A percentile compares a stretch with the other conserved stretches of the same genome.
phyloP scores from a whole-genome alignment of 2,797 vertebrate species.

The Eulemur coronatus region DNA sequence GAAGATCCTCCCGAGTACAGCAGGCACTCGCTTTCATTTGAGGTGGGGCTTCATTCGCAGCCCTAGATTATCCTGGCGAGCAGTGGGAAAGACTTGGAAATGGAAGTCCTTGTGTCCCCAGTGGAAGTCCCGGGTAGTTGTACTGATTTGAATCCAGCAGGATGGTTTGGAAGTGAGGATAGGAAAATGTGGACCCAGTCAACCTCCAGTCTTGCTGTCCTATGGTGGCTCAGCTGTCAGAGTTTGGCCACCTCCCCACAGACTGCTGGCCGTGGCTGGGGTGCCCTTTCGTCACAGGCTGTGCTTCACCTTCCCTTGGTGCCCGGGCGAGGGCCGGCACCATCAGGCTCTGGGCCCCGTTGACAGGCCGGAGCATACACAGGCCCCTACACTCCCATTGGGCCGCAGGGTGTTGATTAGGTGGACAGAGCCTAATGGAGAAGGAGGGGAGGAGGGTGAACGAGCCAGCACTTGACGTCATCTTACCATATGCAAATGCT shows the following conservation, averaged over 20 bases:
- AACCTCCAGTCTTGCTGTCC: neutral
- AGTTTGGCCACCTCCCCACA: neutral
- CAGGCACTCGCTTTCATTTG: neutral
- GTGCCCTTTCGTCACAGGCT: accelerated
- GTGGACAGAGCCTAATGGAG: neutral
- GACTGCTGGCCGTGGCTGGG: neutral
- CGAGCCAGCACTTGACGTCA: accelerated
- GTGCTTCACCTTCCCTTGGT: neutral
- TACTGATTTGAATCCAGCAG: neutral
- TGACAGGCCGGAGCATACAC: neutral
- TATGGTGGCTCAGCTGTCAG: neutral
- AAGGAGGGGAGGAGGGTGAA: neutral
- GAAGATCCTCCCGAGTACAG: no score
- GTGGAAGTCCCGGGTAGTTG: neutral
- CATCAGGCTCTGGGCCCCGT: neutral
- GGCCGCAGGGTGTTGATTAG: neutral
- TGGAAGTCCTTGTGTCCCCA: neutral
- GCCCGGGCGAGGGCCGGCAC: neutral
- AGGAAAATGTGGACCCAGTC: neutral
- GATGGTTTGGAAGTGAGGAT: neutral
- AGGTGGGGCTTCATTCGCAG: neutral
- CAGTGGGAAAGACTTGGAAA: neutral
- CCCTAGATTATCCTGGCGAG: neutral
- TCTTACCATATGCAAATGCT: accelerated
- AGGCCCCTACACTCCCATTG: neutral